These are phyloP conservation scores for Apantesis nais DNA, from an alignment of 2,888 invertebrate species.

Conservation along the genomic window DNA sequence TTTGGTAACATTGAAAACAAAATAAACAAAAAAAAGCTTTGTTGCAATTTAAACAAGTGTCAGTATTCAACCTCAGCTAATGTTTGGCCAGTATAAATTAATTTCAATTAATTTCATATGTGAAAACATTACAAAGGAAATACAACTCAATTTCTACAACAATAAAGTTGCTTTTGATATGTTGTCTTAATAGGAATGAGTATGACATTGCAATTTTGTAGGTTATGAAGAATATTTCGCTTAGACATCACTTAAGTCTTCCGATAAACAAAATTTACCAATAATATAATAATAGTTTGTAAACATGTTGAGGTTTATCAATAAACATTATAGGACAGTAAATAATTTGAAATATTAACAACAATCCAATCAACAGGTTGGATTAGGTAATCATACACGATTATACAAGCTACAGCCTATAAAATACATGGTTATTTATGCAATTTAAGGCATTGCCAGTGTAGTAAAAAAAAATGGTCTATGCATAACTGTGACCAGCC, in stretches of 20 bases:
- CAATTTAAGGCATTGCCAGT: background rate
- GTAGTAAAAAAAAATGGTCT: background rate
- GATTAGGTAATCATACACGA: background rate
- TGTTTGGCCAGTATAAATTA: slow-evolving; percentile 30
- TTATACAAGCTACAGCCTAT: too few relatives aligned
- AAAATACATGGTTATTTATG: background rate
- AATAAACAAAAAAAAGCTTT: slow-evolving; percentile 8
- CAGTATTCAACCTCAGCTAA: slow-evolving; percentile 23
- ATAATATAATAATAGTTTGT: slow-evolving; percentile 1
- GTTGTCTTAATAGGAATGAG: slow-evolving; percentile 3
- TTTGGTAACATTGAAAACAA: background rate
- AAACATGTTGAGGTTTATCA: background rate
- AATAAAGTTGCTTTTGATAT: slow-evolving; percentile 30
- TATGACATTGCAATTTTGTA: slow-evolving; percentile 42
- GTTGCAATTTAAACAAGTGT: slow-evolving; percentile 19
- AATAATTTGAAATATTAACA: background rate
- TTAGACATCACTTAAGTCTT: background rate
- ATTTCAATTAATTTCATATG: slow-evolving; percentile 31
- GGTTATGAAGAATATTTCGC: slow-evolving; percentile 6
- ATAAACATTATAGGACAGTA: background rate
- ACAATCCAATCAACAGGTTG: slow-evolving; percentile 3
- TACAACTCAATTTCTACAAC: slow-evolving; percentile 17
- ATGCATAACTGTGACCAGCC: background rate
- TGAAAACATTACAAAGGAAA: slow-evolving; percentile 25
- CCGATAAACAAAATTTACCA: background rate